Evolutionary conservation across 2,113 vertebrate species (phyloP).

Genomic region (Synodontis membranacea): DNA sequence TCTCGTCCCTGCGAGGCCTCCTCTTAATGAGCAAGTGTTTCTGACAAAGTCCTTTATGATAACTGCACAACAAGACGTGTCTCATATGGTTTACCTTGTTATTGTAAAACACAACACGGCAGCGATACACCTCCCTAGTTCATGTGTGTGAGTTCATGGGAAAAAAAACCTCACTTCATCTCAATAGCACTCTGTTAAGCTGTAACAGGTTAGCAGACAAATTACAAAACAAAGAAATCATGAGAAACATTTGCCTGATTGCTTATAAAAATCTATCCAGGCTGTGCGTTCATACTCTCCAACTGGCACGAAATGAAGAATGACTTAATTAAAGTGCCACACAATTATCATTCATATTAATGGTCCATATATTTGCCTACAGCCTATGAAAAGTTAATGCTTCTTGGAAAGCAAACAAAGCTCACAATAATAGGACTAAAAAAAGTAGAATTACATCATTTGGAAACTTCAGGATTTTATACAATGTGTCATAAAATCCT

Average conservation of each 20-base stretch:
- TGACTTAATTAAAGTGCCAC: not conserved
- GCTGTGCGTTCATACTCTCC: not conserved
- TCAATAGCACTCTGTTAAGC: not conserved
- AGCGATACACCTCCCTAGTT: not conserved
- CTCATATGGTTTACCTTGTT: slow-evolving; percentile 12
- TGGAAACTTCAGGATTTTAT: slow-evolving; percentile 43
- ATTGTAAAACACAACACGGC: slow-evolving; percentile 22
- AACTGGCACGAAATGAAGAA: not conserved
- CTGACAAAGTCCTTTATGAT: slow-evolving; percentile 26
- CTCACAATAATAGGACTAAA: not conserved
- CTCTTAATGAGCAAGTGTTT: slow-evolving; percentile 24
- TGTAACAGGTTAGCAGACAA: slow-evolving; percentile 4
- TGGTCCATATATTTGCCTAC: slow-evolving; percentile 18
- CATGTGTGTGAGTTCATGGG: slow-evolving; percentile 1
- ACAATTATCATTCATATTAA: slow-evolving; percentile 8
- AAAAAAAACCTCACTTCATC: slow-evolving; percentile 21
- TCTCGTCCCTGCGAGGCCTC: not conserved
- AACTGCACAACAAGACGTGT: slow-evolving; percentile 14
- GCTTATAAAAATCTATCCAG: slow-evolving; percentile 8
- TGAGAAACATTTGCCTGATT: slow-evolving; percentile 8
- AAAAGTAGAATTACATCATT: slow-evolving; percentile 41
- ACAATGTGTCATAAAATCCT: slow-evolving; percentile 36
- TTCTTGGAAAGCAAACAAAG: slow-evolving; percentile 38
- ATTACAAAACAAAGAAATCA: slow-evolving; percentile 6
- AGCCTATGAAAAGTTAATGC: slow-evolving; percentile 25